Base-by-base conservation (phyloP, 2,888 invertebrate species). In the Muscina levida region DNA sequence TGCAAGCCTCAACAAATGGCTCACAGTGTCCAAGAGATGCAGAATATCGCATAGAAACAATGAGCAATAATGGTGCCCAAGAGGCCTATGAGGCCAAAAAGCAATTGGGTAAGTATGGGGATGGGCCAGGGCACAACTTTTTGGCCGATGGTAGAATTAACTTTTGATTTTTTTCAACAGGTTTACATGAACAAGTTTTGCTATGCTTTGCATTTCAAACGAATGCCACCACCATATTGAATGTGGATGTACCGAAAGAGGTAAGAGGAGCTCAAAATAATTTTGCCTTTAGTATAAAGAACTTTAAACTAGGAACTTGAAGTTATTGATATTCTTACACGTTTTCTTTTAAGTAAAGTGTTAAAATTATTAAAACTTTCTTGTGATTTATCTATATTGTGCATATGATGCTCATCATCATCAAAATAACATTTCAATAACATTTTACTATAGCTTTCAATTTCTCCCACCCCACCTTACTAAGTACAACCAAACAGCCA, bases 191-290 rank as follows among this genome's bases (percentile, higher is more conserved):
- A 39, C 87, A 89, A 78, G 88, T 95, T 77, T 89, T 96, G 79
- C 89, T 96, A 79, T 94, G 95, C 31, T 96, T 96, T 90, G 95
- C 95, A 13, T 93, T 95, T 48, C 91, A 95, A 78, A 92, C 93
- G 8, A 96, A 96, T 88, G 95, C 95, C 3, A 92, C 93, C 84
- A 94, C 94, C 83, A 96, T 96, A 82, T 90, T 96, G 59, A 94
- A 93, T 85, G 93, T 95, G 10, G 93, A 95, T 79, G 92, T 92
- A 26, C 87, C 85, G 51, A 85, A 87, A 77, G 89, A 91, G 85
- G 90, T 90, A 83, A 84, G 75, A 31, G 31, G 31, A 5, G 31
- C 4, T 8, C 31, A 31, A 31, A 31, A 31, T n/a, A n/a, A n/a
- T n/a, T n/a, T n/a, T n/a, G n/a, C n/a, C n/a, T n/a, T n/a, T n/a